phyloP scores from a whole-genome alignment of 2,797 vertebrate species.

The Crocodylus rhombifer region DNA sequence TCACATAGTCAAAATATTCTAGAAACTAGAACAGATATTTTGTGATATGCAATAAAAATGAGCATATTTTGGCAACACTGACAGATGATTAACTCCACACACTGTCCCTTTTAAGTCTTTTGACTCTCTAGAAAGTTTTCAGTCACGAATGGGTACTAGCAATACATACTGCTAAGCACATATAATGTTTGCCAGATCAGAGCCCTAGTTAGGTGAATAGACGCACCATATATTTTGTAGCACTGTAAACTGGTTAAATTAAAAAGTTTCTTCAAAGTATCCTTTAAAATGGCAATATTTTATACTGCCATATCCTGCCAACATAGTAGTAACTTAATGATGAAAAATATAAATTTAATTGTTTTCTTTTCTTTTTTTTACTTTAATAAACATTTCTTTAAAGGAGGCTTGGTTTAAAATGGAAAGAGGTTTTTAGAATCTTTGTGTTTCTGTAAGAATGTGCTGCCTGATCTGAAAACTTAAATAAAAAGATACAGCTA shows the following conservation, averaged over 20 bases:
- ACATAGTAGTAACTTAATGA: neutral
- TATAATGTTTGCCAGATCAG: neutral
- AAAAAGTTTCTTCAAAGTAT: neutral
- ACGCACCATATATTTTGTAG: neutral
- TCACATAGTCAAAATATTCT: neutral
- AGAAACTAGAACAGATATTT: neutral
- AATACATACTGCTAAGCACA: neutral
- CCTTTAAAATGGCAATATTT: neutral
- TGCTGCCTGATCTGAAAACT: slow-evolving; percentile 13
- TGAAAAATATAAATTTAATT: neutral
- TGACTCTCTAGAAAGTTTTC: neutral
- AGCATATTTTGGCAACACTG: neutral
- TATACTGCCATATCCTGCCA: neutral
- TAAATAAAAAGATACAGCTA: slow-evolving; percentile 32
- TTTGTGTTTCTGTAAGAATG: slow-evolving; percentile 13
- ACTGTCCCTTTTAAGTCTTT: neutral
- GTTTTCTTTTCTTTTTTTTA: neutral
- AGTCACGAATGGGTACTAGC: neutral
- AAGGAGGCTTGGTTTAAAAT: neutral
- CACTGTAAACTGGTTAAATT: neutral
- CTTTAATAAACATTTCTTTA: neutral
- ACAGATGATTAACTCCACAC: neutral
- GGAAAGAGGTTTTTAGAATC: slow-evolving; percentile 17
- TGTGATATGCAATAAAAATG: slow-evolving; percentile 27
- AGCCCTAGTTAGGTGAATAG: neutral